phyloP scores from a whole-genome alignment of 2,113 vertebrate genomes.

The Blennius ocellaris region DNA sequence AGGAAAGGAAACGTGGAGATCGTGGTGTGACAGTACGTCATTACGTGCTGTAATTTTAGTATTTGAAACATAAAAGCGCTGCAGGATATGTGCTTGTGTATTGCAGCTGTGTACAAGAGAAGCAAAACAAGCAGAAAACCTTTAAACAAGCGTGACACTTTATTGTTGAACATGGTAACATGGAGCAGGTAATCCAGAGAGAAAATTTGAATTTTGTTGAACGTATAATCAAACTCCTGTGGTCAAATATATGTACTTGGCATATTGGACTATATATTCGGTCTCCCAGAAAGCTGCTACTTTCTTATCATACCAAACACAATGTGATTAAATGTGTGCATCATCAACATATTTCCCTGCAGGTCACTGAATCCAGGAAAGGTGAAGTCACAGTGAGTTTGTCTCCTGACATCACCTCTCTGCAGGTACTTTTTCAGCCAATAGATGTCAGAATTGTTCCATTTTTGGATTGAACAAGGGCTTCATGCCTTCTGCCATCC shows the following conservation, averaged over 20 bases:
- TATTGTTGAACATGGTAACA: too few relatives aligned
- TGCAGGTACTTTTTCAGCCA: constrained; percentile 33
- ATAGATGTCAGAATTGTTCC: constrained; percentile 56
- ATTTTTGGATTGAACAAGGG: constrained; percentile 3
- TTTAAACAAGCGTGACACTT: too few relatives aligned
- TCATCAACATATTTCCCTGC: not conserved
- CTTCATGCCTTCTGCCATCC: too few relatives aligned
- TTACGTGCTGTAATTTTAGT: not conserved
- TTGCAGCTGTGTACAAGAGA: too few relatives aligned
- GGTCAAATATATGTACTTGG: constrained; percentile 16
- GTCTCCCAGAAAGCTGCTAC: not conserved
- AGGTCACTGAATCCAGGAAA: not conserved
- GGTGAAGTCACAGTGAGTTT: not conserved
- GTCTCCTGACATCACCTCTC: too few relatives aligned
- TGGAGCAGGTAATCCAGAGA: too few relatives aligned
- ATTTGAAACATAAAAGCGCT: not conserved
- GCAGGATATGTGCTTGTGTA: not conserved
- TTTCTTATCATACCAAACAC: not conserved
- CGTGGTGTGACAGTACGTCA: not conserved
- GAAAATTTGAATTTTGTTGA: too few relatives aligned
- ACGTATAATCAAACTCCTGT: too few relatives aligned
- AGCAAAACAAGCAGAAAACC: too few relatives aligned
- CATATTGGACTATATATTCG: not conserved
- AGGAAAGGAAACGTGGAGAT: not conserved
- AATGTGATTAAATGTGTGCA: not conserved